Evolutionary conservation across 2,888 invertebrate species (phyloP), one percentile per base, ranked within the genome.

Genomic region (Mesoligia furuncula): DNA sequence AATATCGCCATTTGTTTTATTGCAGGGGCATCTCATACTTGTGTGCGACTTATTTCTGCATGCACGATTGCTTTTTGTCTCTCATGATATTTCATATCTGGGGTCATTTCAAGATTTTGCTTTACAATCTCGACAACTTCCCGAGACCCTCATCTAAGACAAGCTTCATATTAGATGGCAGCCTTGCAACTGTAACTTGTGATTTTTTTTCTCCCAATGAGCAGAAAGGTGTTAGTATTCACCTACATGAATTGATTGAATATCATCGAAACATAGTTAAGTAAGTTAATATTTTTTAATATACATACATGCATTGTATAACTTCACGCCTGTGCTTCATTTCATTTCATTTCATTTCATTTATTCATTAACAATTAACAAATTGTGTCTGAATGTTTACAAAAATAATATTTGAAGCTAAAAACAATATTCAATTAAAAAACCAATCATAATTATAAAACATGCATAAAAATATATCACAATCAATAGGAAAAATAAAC

Each of bases 81-180:
- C 0, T 89, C 0, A 83, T 90, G 79, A 79, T 90, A 2, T 88
- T 90, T 13, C 84, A 90, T 17, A 0, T 86, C 8, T 89, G 89
- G 85, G 90, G 90, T 3, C 89, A 90, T 78, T 85, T 89, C 31
- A 90, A 87, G 31, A 88, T 90, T 27, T 73, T 90, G 36, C 64
- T 89, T 31, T 8, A 86, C 24, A 80, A 81, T 31, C 65, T 90
- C 2, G 74, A 89, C 9, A 54, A 66, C 2, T 85, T 90, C 59
- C 89, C 89, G 8, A 82, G 17, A 15, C 88, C 90, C 9, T 0
- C 62, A 6, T 11, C 24, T 24, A 64, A 65, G 9, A 72, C 11
- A 15, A 73, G 3, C 2, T 70, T 70, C 7, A 64, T 8, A 39
- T 9, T 73, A n/a, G 64, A 67, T 64, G 11, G 31, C 17, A 70